Percentiles rank a stretch among this genome's conserved stretches.
phyloP scores from a whole-genome alignment of 2,113 vertebrate species.

The Theropithecus gelada region DNA sequence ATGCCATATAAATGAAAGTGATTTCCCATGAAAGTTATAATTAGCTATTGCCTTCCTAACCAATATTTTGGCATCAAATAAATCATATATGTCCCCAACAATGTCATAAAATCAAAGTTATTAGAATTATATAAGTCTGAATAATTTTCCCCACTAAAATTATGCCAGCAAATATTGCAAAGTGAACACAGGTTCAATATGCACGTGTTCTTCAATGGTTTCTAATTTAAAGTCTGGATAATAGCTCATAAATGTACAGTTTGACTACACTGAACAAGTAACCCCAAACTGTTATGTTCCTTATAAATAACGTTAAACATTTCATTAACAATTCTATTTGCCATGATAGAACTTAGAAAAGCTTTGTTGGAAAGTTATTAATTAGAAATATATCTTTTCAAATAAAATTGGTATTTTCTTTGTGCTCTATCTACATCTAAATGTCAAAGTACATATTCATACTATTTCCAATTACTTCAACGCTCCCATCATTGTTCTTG shows the following conservation, averaged over 20 bases:
- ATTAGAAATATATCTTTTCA: neutral
- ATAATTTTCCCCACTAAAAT: slow-evolving; percentile 34
- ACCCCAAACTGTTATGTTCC: neutral
- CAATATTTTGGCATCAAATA: neutral
- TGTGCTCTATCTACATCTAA: neutral
- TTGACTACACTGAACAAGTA: neutral
- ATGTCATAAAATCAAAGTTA: neutral
- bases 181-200: neutral
- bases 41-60: neutral
- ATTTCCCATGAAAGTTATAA: neutral
- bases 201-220: neutral
- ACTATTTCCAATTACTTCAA: neutral
- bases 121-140: neutral
- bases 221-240: neutral
- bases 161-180: neutral
- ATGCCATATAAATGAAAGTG: neutral
- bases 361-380: neutral
- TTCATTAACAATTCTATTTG: neutral
- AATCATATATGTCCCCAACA: neutral
- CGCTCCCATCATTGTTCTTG: neutral
- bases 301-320: neutral
- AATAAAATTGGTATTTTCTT: neutral
- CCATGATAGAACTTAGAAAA: neutral
- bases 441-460: neutral
- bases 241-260: neutral